Percentiles rank a stretch among this genome's conserved stretches.
These are phyloP conservation scores for Alethe diademata DNA, from an alignment of 2,113 vertebrate species.

Conservation along the genomic window DNA sequence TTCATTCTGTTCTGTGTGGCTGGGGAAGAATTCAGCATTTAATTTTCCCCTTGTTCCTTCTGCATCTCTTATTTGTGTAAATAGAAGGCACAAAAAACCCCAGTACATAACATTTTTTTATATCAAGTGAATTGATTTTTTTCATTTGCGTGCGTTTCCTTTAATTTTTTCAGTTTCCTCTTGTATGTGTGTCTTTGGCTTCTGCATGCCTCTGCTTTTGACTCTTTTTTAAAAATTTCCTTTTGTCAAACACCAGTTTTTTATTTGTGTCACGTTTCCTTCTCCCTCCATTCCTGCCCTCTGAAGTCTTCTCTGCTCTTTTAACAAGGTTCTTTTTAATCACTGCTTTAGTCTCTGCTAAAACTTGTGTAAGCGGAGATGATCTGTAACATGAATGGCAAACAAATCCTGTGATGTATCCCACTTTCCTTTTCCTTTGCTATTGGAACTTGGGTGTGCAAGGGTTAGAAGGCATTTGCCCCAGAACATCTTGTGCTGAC, in stretches of 20 bases:
- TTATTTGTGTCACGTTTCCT: not conserved
- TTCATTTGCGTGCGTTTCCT: rapidly evolving
- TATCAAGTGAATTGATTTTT: not conserved
- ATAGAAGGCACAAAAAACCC: not conserved
- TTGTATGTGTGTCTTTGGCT: not conserved
- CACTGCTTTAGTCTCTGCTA: not conserved
- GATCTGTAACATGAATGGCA: not conserved
- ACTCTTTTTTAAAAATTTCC: too few relatives aligned
- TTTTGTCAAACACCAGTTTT: not conserved
- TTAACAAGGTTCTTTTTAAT: not conserved
- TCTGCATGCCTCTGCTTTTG: not conserved
- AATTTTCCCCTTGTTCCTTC: not conserved
- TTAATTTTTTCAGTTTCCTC: not conserved
- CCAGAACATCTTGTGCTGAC: not conserved
- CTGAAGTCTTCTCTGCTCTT: not conserved
- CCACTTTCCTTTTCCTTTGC: not conserved
- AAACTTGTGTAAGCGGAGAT: not conserved
- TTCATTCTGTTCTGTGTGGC: not conserved
- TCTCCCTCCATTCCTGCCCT: not conserved
- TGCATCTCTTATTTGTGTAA: not conserved
- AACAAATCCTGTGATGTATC: not conserved
- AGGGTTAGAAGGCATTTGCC: not conserved
- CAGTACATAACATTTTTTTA: not conserved
- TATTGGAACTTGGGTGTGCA: not conserved
- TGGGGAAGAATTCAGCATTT: not conserved